Evolutionary conservation across 2,113 vertebrate genomes (phyloP).

Genomic region (Acrocephalus arundinaceus): DNA sequence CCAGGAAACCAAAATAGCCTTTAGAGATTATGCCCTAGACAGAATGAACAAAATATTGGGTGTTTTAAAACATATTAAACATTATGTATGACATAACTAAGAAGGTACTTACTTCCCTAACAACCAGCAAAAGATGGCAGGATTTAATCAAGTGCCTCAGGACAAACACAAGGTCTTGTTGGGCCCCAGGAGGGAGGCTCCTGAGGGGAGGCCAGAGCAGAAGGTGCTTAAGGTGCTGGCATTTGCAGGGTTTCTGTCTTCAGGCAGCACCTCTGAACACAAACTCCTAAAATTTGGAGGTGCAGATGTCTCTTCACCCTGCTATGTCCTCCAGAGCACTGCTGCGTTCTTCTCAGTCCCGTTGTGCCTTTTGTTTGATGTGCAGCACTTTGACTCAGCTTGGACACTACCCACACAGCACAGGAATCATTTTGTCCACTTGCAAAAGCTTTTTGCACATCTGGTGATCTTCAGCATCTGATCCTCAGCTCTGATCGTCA

Average conservation of each 20-base stretch:
- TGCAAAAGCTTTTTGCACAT: neutral
- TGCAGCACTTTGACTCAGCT: neutral
- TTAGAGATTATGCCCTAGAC: neutral
- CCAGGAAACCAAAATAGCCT: neutral
- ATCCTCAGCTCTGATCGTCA: neutral
- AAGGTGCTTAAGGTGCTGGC: neutral
- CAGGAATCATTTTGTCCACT: neutral
- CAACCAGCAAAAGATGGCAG: neutral
- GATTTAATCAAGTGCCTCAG: neutral
- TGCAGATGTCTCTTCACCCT: neutral
- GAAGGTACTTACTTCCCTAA: neutral
- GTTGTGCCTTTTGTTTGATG: neutral
- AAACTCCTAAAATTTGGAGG: neutral
- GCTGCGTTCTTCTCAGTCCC: neutral
- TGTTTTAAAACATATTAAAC: neutral
- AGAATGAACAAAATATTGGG: neutral
- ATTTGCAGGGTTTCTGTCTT: neutral
- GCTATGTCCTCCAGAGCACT: accelerated
- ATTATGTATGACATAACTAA: neutral
- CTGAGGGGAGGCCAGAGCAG: neutral
- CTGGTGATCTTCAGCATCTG: neutral
- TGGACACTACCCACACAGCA: neutral
- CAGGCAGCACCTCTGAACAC: neutral
- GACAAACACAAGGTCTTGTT: neutral
- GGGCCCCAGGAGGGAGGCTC: neutral